phyloP scores from a whole-genome alignment of 1,140 invertebrate species.

The Trichoplusia ni region DNA sequence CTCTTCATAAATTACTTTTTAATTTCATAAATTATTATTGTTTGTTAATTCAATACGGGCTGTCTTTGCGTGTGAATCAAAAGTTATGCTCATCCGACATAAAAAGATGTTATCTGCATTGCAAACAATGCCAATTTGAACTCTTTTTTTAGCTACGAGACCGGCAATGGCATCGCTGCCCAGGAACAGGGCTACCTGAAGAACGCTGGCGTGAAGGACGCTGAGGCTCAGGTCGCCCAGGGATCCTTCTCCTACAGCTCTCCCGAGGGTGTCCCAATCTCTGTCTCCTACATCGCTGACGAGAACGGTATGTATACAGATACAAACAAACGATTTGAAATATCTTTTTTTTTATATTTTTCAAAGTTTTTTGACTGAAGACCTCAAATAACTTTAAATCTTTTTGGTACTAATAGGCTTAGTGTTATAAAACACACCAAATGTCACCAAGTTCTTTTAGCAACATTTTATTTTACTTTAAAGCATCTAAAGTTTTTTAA shows the following conservation, averaged over 20 bases:
- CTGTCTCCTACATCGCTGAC: constrained; percentile 83
- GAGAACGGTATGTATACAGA: constrained; percentile 72
- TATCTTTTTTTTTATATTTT: no score
- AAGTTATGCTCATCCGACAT: no score
- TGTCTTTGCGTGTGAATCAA: no score
- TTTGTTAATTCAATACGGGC: no score
- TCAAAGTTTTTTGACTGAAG: no score
- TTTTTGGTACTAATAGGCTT: no score
- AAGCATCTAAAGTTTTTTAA: neutral
- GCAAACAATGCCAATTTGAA: neutral
- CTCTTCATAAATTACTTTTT: no score
- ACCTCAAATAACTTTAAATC: no score
- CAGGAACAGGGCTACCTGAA: constrained; percentile 87
- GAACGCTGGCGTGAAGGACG: constrained; percentile 84
- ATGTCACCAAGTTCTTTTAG: neutral
- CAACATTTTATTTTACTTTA: neutral
- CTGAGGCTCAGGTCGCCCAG: constrained; percentile 83
- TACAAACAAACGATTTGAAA: neutral
- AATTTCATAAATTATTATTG: no score
- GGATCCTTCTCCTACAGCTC: constrained; percentile 85
- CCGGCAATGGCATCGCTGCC: constrained; percentile 86
- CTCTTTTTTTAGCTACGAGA: constrained; percentile 82
- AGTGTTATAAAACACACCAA: neutral
- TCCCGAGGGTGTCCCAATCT: constrained; percentile 84
- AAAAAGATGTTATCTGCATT: no score